phyloP scores from a whole-genome alignment of 2,888 invertebrate genomes.

The Campoletis raptor region DNA sequence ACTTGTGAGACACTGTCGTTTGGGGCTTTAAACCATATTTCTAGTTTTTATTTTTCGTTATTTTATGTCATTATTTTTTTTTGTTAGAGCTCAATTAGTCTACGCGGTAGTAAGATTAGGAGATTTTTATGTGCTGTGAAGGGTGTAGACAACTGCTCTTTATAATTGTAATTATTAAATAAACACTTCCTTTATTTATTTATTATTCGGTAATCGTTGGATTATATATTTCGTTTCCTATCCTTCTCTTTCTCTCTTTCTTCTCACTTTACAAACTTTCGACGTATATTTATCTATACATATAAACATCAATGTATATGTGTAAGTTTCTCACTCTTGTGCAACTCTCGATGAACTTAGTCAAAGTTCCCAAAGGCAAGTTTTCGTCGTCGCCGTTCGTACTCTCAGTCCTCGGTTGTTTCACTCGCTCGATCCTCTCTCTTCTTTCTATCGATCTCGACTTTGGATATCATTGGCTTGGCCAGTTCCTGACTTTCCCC shows the following conservation, averaged over 20 bases:
- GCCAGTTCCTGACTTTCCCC: slow-evolving; percentile 35
- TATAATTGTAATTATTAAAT: slow-evolving; percentile 3
- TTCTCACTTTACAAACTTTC: background rate
- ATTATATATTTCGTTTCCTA: background rate
- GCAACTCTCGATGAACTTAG: slow-evolving; percentile 52
- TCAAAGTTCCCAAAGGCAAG: slow-evolving; percentile 55
- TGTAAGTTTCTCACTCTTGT: slow-evolving; percentile 18
- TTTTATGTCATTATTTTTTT: background rate
- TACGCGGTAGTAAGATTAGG: too few relatives aligned
- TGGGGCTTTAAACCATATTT: background rate
- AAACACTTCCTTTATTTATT: background rate
- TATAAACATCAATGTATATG: background rate
- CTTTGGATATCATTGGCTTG: slow-evolving; percentile 48
- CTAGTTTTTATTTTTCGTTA: background rate
- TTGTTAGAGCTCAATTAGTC: background rate
- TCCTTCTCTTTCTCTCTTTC: background rate
- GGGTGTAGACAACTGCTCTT: slow-evolving; percentile 28
- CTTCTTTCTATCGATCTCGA: slow-evolving; percentile 21
- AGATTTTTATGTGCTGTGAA: background rate
- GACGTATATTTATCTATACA: background rate
- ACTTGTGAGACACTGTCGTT: background rate
- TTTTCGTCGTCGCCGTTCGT: slow-evolving; percentile 45
- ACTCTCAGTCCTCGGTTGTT: background rate
- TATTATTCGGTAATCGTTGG: slow-evolving; percentile 36
- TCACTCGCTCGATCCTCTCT: background rate